Evolutionary conservation across 2,888 invertebrate genomes (phyloP).

Genomic region (Brachyopa scutellaris): DNA sequence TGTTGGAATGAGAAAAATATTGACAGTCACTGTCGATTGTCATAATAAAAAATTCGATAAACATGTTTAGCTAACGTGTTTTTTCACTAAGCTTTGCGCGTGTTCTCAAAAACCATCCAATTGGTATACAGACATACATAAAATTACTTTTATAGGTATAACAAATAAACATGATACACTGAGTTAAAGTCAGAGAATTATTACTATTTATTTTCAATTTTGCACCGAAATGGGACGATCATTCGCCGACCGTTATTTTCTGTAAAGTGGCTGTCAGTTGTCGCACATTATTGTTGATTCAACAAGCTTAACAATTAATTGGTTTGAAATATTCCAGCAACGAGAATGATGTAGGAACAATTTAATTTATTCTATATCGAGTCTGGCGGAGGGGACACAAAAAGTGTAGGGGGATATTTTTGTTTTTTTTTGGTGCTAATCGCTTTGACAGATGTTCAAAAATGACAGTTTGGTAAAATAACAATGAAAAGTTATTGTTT

Average conservation of each 20-base stretch:
- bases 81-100: background rate
- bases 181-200: background rate
- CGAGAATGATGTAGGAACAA: background rate
- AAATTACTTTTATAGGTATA: too few species aligned
- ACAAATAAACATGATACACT: background rate
- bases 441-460: background rate
- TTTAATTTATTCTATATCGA: background rate
- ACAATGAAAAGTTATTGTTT: too few species aligned
- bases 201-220: conserved; percentile 2
- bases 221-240: background rate
- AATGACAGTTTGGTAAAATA: too few species aligned
- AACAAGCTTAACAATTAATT: background rate
- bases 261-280: background rate
- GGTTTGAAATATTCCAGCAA: background rate
- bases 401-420: too few species aligned
- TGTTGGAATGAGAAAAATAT: background rate
- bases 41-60: background rate
- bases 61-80: background rate
- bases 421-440: too few species aligned
- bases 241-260: background rate
- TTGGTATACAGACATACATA: background rate
- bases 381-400: background rate
- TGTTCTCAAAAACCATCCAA: background rate
- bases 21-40: background rate
- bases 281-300: conserved; percentile 1